Evolutionary conservation across 2,797 vertebrate genomes (phyloP).

Genomic region (Gallinago stenura): DNA sequence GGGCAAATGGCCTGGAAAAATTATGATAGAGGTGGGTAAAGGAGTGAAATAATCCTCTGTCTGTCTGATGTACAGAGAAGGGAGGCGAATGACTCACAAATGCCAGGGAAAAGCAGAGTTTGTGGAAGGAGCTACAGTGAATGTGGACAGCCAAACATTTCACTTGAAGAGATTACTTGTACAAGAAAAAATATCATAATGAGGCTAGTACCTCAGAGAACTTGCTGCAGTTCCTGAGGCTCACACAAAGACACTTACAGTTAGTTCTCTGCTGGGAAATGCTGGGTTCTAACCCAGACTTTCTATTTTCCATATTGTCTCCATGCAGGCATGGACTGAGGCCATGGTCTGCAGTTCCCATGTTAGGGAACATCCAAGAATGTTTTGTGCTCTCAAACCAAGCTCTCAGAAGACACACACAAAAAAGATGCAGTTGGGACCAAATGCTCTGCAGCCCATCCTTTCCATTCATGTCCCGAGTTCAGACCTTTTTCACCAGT

Average conservation of each 20-base stretch:
- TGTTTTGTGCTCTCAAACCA: not conserved
- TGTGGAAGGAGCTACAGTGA: not conserved
- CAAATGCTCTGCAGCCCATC: not conserved
- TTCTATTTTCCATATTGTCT: not conserved
- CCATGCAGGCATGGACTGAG: not conserved
- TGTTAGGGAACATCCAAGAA: not conserved
- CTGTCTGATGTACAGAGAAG: not conserved
- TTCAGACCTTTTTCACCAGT: not conserved
- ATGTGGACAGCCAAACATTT: not conserved
- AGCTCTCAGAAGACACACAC: not conserved
- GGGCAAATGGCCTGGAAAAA: not conserved
- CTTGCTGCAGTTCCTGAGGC: not conserved
- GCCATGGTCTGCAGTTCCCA: not conserved
- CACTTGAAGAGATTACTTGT: not conserved
- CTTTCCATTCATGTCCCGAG: fast-evolving
- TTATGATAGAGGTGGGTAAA: not conserved
- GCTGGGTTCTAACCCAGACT: not conserved
- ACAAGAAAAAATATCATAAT: not conserved
- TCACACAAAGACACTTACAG: not conserved
- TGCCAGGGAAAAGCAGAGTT: not conserved
- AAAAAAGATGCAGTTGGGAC: not conserved
- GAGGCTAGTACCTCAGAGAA: not conserved
- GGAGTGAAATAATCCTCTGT: not conserved
- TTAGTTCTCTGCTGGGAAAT: not conserved
- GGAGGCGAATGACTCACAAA: not conserved